Base-by-base conservation (phyloP, 2,888 invertebrate genomes). In the Drosophila subquinaria region DNA sequence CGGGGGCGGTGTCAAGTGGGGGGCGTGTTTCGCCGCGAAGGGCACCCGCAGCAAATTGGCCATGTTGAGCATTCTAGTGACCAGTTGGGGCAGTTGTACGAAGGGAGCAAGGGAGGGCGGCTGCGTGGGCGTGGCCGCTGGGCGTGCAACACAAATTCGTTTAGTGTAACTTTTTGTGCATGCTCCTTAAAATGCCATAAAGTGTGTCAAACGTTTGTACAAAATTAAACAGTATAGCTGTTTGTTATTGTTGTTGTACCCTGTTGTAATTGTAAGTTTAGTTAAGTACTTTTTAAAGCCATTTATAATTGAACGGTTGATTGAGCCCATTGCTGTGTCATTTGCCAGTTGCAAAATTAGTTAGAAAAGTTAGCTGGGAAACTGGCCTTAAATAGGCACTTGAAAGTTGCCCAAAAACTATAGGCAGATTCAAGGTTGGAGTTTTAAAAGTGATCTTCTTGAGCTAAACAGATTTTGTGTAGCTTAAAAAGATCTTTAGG, bases 151-250 rank as follows among this genome's bases (percentile, higher is more conserved):
- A 77, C 69, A 85, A 83, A 86, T 86, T 83, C 81, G 89, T 74
- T 83, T 79, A 81, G 79, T 71, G 52, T 5, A 79, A 79, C 71
- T 78, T 79, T 78, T 66, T 65, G 35, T 79, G 80, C 73, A 76
- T 80, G 74, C 82, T 72, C 77, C 86, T 79, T 79, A 82, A 88
- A 80, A 85, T 79, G 71, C 73, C 71, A 80, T 86, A 80, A 83
- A 83, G 68, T 83, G 78, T 62, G 71, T 69, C 81, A 77, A 83
- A 82, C 74, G 78, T 76, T 78, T 68, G 73, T 56, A 69, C 70
- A 43, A 81, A 83, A 83, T 89, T 76, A 69, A 88, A 73, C 76
- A 38, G 13, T 13, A 57, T 17, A 67, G 78, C 70, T 81, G 55
- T 38, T 30, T 30, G 5, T 30, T 30, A 30, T 30, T 30, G 30